Base-by-base conservation (phyloP, 2,113 vertebrate genomes). In the Tetraodon nigroviridis region DNA sequence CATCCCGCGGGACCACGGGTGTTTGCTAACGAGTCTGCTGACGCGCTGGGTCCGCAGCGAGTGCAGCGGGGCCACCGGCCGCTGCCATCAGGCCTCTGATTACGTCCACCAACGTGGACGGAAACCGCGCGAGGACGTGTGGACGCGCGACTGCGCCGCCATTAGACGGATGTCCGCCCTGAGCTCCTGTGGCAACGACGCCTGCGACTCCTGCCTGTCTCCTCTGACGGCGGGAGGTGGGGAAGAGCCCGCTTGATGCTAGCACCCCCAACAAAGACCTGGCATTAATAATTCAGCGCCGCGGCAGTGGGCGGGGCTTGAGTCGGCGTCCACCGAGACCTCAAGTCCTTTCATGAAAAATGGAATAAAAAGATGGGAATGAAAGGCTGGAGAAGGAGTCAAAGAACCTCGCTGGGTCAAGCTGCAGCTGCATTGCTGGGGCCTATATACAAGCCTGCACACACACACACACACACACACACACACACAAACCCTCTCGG, bases 261-360 rank as follows among this genome's bases (percentile, higher is more conserved):
- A 78, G 55, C 18, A 13, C 75, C 76, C 61, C 61, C 54, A 73
- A 81, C 75, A 83, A 82, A 74, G 81, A 76, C 63, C 71, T 75
- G 52, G 76, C 44, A 83, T 89, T 66, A 88, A 89, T 87, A 77
- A 87, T 88, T 90, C 55, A 90, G 65, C n/a, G n/a, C n/a, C 11
- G 49, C 17, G 49, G 67, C 67, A 63, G 76, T 79, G 65, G 77
- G 79, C n/a, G 82, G 84, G 81, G 76, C 69, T 86, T 86, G 86
- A 84, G 84, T 84, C 82, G 76, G 62, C 75, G 71, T 82, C 86
- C 69, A 66, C 64, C 50, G 86, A 84, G 87, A 87, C 84, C 44
- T 53, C 54, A 42, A 67, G 56, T 77, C 83, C 73, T 80, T 81
- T 83, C 71, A 89, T 82, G 61, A 80, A 87, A 78, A 78, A 78